These are phyloP conservation scores for Eristalinus aeneus DNA, from an alignment of 2,888 invertebrate genomes.

Conservation along the genomic window DNA sequence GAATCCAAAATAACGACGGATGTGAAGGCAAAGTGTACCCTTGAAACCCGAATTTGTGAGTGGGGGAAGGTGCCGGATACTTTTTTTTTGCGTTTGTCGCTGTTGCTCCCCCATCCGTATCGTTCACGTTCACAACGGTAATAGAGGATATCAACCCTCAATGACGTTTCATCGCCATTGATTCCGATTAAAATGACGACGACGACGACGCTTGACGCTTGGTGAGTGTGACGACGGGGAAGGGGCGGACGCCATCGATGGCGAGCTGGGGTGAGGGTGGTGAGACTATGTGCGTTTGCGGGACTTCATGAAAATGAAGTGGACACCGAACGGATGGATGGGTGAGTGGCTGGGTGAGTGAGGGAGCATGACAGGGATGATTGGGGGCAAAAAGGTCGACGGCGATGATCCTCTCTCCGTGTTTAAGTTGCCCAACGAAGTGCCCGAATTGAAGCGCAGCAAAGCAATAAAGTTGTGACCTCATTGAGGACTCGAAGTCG, in stretches of 20 bases:
- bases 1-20: slow-evolving; percentile 41
- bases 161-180: slow-evolving; percentile 70
- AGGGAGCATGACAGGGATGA: slow-evolving; percentile 17
- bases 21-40: slow-evolving; percentile 64
- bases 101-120: slow-evolving; percentile 26
- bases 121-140: slow-evolving; percentile 66
- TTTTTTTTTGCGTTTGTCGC: slow-evolving; percentile 17
- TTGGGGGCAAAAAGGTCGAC: slow-evolving; percentile 58
- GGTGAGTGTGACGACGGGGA: neutral
- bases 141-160: slow-evolving; percentile 71
- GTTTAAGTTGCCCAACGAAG: slow-evolving; percentile 66
- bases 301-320: slow-evolving; percentile 24
- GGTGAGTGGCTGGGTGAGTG: slow-evolving; percentile 15
- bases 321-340: neutral
- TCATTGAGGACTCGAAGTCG: neutral
- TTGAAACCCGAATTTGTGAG: slow-evolving; percentile 39
- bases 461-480: slow-evolving; percentile 64
- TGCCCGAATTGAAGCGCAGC: slow-evolving; percentile 63
- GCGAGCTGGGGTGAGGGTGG: neutral
- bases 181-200: slow-evolving; percentile 67
- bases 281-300: slow-evolving; percentile 12
- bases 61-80: slow-evolving; percentile 2
- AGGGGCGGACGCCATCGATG: neutral
- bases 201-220: slow-evolving; percentile 33
- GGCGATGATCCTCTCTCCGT: slow-evolving; percentile 56